Evolutionary conservation across 2,888 invertebrate species (phyloP), one percentile per base, ranked within the genome.

Genomic region (Celastrina argiolus): DNA sequence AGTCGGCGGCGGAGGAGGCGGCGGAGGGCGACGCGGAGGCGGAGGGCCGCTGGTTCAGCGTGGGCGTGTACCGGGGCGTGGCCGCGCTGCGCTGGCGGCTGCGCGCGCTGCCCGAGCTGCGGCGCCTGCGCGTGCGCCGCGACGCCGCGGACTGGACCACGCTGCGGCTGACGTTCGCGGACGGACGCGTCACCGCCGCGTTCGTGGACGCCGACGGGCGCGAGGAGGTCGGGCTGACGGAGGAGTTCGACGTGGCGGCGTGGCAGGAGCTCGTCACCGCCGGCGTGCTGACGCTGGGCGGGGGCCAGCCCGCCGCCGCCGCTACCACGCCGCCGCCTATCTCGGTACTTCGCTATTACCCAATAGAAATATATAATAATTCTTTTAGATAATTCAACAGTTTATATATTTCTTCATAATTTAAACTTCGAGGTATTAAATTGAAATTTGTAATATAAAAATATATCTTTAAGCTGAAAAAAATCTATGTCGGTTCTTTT

Each of bases 71-170:
- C 82, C 92, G 92, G 73, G 94, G 94, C 75, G 93, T 94, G 75
- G 94, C 95, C 28, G 92, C 94, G 1, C 89, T 96, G 64, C 93
- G 94, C 72, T 96, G 94, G 94, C 92, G 91, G 69, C 86, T 94
- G 70, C 90, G 89, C 63, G 81, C 78, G 16, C 79, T 74, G 67
- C 76, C 76, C 41, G 77, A 78, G 69, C 75, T 74, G 65, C 79
- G 79, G 67, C 80, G 77, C 74, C 71, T 74, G 73, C 73, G 69
- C 64, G 65, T 72, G 64, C 70, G 71, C 68, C 56, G 94, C 92
- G 80, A 92, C 66, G 69, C 65, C 63, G 68, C 68, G 66, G 70
- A 70, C 70, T 79, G 81, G 79, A 74, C 73, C 73, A 76, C 78
- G 71, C 74, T 79, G 72, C 74, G 77, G 5, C 70, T 79, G 34